phyloP scores from a whole-genome alignment of 35 echinoderm and acorn worm genomes.

The Diadema setosum region DNA sequence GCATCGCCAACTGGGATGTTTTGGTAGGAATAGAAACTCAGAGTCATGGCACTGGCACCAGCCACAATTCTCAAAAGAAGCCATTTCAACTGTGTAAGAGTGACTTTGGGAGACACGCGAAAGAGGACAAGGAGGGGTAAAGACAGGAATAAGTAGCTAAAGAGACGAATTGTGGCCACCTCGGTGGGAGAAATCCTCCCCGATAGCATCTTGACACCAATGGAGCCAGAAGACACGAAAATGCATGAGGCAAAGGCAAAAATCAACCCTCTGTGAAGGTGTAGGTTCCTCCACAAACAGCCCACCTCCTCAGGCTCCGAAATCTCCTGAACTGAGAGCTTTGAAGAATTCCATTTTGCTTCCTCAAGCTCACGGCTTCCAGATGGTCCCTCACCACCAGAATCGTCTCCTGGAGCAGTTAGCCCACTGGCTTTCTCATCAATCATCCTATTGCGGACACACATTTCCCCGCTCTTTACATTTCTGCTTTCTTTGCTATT shows the following conservation, averaged over 20 bases:
- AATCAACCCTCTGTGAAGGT: conserved; percentile 10
- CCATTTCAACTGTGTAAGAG: not conserved
- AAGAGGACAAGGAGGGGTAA: not conserved
- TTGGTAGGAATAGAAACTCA: conserved; percentile 17
- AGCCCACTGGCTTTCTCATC: too few species aligned
- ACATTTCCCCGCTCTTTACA: too few species aligned
- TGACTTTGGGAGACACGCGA: not conserved
- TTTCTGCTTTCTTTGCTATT: too few species aligned
- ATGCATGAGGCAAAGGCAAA: conserved; percentile 20
- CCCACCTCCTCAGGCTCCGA: too few species aligned
- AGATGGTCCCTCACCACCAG: too few species aligned
- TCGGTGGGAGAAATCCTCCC: not conserved
- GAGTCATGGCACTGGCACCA: conserved; percentile 19
- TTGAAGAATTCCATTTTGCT: too few species aligned
- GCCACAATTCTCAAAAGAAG: not conserved
- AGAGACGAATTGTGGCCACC: not conserved
- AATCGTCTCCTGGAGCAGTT: too few species aligned
- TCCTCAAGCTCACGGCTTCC: too few species aligned
- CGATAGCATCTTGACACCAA: not conserved
- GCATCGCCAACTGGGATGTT: conserved; percentile 35
- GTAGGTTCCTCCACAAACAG: too few species aligned
- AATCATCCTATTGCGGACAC: too few species aligned
- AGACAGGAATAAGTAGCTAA: not conserved
- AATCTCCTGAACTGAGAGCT: too few species aligned
- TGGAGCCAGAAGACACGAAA: not conserved